Evolutionary conservation across 2,888 invertebrate genomes (phyloP).

Genomic region (Hofmannophila pseudospretella): DNA sequence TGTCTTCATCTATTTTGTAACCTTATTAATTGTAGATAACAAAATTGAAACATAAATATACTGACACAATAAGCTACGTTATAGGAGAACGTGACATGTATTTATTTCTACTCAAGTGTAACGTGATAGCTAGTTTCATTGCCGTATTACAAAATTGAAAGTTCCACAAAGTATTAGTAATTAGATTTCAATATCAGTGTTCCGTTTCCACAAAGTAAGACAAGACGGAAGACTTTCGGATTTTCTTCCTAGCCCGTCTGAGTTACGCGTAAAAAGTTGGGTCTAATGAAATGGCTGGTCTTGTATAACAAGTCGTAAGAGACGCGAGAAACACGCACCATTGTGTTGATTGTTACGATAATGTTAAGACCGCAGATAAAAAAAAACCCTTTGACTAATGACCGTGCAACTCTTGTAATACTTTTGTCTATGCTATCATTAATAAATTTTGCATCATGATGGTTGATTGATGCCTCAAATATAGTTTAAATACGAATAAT

Average conservation of each 20-base stretch:
- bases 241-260: constrained; percentile 42
- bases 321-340: constrained; percentile 59
- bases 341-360: constrained; percentile 66
- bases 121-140: constrained; percentile 33
- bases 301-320: constrained; percentile 69
- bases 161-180: constrained; percentile 21
- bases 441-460: no score
- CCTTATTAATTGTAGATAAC: no score
- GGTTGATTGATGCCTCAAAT: no score
- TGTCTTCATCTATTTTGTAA: no score
- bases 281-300: constrained; percentile 49
- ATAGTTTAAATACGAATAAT: no score
- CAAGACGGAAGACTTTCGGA: constrained; percentile 40
- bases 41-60: no score
- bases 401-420: constrained; percentile 13
- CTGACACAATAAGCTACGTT: constrained; percentile 13
- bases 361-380: constrained; percentile 65
- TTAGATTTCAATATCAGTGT: constrained; percentile 18
- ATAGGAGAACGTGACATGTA: constrained; percentile 16
- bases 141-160: constrained; percentile 40
- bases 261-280: constrained; percentile 23
- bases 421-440: no score
- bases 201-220: constrained; percentile 27
- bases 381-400: constrained; percentile 37
- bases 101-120: constrained; percentile 14